Evolutionary conservation across 2,113 vertebrate genomes (phyloP).

Genomic region (Elanoides forficatus): DNA sequence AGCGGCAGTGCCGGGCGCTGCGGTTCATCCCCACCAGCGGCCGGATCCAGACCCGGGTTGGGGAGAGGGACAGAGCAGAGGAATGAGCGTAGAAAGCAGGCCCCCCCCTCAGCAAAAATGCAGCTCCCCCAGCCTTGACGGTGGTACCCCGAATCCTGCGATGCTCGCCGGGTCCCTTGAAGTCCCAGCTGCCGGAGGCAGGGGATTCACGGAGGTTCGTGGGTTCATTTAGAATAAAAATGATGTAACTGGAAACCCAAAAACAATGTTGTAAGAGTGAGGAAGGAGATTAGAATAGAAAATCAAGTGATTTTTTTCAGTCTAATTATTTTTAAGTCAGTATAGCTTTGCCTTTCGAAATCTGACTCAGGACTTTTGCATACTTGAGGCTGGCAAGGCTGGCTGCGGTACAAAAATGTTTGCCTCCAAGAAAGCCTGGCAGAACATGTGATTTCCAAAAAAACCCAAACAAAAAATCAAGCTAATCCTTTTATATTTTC

Average conservation of each 20-base stretch:
- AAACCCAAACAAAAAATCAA: neutral
- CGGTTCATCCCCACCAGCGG: neutral
- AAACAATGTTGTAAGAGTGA: neutral
- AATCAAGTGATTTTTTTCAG: neutral
- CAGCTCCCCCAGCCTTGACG: neutral
- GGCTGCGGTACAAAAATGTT: neutral
- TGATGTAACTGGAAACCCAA: neutral
- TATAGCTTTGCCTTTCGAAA: neutral
- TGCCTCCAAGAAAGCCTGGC: conserved; percentile 29
- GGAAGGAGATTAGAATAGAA: neutral
- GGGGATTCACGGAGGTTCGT: fast-evolving
- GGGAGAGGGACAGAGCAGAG: neutral
- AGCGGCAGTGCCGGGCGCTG: fast-evolving
- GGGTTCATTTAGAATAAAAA: neutral
- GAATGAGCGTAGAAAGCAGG: neutral
- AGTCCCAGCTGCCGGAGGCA: neutral
- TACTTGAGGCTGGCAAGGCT: conserved; percentile 33
- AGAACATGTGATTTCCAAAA: neutral
- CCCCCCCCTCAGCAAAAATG: neutral
- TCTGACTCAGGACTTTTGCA: conserved; percentile 40
- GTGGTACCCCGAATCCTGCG: fast-evolving
- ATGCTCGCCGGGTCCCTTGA: fast-evolving
- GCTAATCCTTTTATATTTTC: neutral
- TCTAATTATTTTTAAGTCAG: neutral
- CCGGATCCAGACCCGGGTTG: fast-evolving